phyloP scores from a whole-genome alignment of 2,113 vertebrate genomes.

The Heteronetta atricapilla region DNA sequence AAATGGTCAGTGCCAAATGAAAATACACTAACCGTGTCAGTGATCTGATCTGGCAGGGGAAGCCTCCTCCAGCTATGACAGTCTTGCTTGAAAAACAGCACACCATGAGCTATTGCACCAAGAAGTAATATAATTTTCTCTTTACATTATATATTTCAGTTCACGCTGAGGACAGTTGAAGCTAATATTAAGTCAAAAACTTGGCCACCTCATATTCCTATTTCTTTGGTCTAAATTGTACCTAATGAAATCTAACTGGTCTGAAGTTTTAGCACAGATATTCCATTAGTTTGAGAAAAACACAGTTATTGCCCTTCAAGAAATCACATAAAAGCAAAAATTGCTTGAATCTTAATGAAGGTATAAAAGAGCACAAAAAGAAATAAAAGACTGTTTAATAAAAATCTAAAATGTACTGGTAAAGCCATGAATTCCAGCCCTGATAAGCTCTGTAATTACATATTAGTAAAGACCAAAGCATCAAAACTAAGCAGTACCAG shows the following conservation, averaged over 20 bases:
- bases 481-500: not conserved
- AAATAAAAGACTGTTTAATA: not conserved
- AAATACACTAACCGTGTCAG: not conserved
- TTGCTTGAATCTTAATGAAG: not conserved
- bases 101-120: not conserved
- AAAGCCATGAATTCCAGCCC: conserved; percentile 33
- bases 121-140: not conserved
- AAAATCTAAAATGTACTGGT: not conserved
- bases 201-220: not conserved
- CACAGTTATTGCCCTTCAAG: not conserved
- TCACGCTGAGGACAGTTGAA: not conserved
- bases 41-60: not conserved
- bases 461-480: not conserved
- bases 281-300: not conserved
- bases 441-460: conserved; percentile 37
- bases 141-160: not conserved
- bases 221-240: not conserved
- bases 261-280: not conserved
- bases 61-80: not conserved
- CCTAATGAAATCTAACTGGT: not conserved
- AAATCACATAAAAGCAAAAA: not conserved
- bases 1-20: not conserved
- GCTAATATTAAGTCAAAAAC: not conserved
- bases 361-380: not conserved
- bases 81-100: not conserved